Evolutionary conservation across 2,888 invertebrate genomes (phyloP), one percentile per base, ranked within the genome.

Genomic region (Ochropleura leucogaster): DNA sequence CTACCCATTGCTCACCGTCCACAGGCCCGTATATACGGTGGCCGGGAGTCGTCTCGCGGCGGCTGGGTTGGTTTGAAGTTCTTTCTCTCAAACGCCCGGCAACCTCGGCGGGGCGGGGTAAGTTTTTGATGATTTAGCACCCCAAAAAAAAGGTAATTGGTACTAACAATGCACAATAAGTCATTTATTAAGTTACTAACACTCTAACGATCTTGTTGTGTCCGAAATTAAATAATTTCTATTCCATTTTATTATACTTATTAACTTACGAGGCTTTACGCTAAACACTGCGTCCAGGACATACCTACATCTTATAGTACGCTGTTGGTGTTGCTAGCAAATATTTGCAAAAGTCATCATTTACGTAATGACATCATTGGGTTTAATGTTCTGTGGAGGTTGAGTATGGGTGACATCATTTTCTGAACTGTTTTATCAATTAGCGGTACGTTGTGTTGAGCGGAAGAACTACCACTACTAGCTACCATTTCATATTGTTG

Each of bases 221-320:
- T 30, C 30, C 30, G 30, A 30, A 30, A 30, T 30, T 1, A 30
- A 30, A 30, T 30, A 30, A 30, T 2, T 30, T 30, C 30, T 30
- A 30, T 30, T 30, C 30, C 3, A 30, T 30, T 30, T 30, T 30
- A 30, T 30, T 30, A 30, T 30, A 30, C 42, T 80, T 74, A 68
- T 79, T 64, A 42, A 70, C 51, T 71, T 65, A 71, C 72, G 68
- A 60, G 60, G 64, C 40, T 47, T 42, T 40, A 42, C 60, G 12
- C 20, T 42, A 10, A 51, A 18, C 60, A 30, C 53, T 12, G 49
- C 16, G 53, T 57, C 57, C 9, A 57, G 46, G n/a, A 16, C 30
- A 18, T 30, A 51, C 40, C 49, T 55, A 20, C 40, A 14, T 30
- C 3, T 30, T 30, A 30, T 30, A 60, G 16, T 46, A 14, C 16